Evolutionary conservation across 2,797 vertebrate genomes (phyloP).

Genomic region (Smutsia temminckii): DNA sequence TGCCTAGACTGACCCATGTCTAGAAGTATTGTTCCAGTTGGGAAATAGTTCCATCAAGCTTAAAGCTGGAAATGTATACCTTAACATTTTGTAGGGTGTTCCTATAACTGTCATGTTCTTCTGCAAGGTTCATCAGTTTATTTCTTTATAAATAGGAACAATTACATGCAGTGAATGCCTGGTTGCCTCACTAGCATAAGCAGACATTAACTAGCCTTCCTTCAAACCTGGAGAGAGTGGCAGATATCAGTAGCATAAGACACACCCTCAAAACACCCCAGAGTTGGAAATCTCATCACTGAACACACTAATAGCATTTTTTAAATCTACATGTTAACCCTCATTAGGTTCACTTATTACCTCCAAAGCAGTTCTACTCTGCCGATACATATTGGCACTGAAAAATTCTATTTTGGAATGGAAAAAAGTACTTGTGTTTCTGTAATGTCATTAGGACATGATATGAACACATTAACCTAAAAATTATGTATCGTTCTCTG

Average conservation of each 20-base stretch:
- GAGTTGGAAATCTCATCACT: neutral
- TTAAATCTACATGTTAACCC: fast-evolving
- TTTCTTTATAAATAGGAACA: neutral
- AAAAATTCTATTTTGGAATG: neutral
- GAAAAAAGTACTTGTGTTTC: neutral
- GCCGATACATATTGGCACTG: neutral
- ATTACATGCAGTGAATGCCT: fast-evolving
- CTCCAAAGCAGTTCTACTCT: neutral
- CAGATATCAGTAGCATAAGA: fast-evolving
- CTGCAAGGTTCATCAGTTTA: neutral
- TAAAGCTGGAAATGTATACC: neutral
- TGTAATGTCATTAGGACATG: neutral
- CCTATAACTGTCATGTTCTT: fast-evolving
- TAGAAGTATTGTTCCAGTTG: neutral
- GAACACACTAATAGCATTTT: neutral
- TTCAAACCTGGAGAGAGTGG: fast-evolving
- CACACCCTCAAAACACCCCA: fast-evolving
- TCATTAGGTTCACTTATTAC: neutral
- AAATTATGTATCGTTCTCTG: neutral
- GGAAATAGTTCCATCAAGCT: neutral
- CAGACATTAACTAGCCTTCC: neutral
- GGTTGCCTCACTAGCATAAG: neutral
- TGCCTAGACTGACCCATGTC: neutral
- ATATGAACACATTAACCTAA: neutral
- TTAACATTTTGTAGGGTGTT: neutral